Percentiles rank a stretch among this genome's conserved stretches.
These are phyloP conservation scores for Chaetodon trifasciatus DNA, from an alignment of 2,797 vertebrate species.

Conservation along the genomic window DNA sequence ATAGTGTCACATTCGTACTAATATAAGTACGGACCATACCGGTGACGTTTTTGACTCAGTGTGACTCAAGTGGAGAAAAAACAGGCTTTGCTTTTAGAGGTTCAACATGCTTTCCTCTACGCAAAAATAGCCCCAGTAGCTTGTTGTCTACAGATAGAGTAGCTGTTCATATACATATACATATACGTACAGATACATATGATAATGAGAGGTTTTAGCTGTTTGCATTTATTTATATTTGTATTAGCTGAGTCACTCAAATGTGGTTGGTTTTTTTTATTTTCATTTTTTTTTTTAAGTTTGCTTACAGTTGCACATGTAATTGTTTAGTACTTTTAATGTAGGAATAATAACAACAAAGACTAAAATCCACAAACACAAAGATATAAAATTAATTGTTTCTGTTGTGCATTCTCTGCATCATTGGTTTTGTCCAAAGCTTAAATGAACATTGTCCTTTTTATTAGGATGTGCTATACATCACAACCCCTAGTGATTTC, in stretches of 20 bases:
- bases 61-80: not conserved
- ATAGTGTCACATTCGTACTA: not conserved
- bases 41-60: not conserved
- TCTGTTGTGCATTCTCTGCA: not conserved
- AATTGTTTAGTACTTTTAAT: not conserved
- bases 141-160: not conserved
- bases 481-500: not conserved
- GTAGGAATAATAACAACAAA: not conserved
- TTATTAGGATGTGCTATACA: not conserved
- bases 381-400: not conserved
- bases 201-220: too few species aligned
- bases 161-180: not conserved
- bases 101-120: not conserved
- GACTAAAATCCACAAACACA: not conserved
- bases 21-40: not conserved
- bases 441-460: not conserved
- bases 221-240: too few species aligned
- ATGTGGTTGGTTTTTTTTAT: not conserved
- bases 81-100: slow-evolving; percentile 6
- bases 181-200: not conserved
- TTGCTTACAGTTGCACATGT: not conserved
- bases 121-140: not conserved
- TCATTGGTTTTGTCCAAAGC: not conserved
- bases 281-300: too few species aligned
- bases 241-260: not conserved